Evolutionary conservation across 2,797 vertebrate genomes (phyloP), one percentile per base, ranked within the genome.

Genomic region (Enteromius paludinosus): DNA sequence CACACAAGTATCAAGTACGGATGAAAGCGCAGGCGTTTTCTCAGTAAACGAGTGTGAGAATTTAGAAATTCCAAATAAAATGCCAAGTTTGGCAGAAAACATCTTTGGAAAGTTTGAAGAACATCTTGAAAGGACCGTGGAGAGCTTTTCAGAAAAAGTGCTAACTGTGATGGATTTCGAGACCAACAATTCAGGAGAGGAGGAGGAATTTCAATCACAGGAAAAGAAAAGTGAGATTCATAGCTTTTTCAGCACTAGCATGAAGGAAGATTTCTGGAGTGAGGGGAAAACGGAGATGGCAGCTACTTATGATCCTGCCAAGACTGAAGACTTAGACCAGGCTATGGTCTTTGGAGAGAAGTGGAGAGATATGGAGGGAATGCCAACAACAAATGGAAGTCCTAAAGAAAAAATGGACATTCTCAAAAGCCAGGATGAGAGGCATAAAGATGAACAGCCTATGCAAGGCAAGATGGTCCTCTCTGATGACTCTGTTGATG

Each of bases 401-500:
- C 86, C 89, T 18, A 86, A 86, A n/a, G 28, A 80, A 43, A 87
- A 86, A 1, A 62, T 2, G 8, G 82, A 84, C 14, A 78, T 83
- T 3, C 56, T 86, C 9, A 78, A 88, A 86, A 69, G 33, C 12
- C 54, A 59, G 0, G 64, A 79, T 66, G 71, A 90, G 49, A 76
- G 87, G 33, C 47, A 85, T 41, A 77, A 82, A 80, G 88, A 88
- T 38, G 85, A 69, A 66, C 87, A 75, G 35, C 83, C 70, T 59
- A 56, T 25, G 11, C 54, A 89, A n/a, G 88, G 30, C n/a, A 87
- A 89, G 30, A 38, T 72, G 3, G 86, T 89, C 43, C 89, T 90
- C 45, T 94, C 92, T 33, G 93, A 93, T 65, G 93, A 93, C 56
- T 94, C 92, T 11, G 90, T 91, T 33, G 90, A 80, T 47, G 93